Base-by-base conservation (phyloP, 2,888 invertebrate species). In the Conistra vaccinii region DNA sequence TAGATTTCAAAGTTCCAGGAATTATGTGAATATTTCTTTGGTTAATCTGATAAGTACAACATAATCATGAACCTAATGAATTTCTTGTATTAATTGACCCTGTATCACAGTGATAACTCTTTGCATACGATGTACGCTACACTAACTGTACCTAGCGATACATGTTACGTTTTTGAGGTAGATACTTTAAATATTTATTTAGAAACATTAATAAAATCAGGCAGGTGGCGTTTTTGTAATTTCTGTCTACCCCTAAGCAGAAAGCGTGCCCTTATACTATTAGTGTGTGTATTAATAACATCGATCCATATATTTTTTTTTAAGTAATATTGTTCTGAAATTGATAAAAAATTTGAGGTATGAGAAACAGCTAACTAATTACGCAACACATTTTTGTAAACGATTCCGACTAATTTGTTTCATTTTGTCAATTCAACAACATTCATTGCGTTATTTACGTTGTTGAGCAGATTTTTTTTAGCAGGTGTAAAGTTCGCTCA, bases 11-110 rank as follows among this genome's bases (percentile, higher is more conserved):
- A 55, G 7, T 53, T 58, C 35, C 26, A 51, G 61, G 32, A 67
- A 67, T 75, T 69, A 3, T 7, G 29, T 66, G 55, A 80, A 69
- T 72, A 72, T 72, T 71, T 68, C 9, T 67, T 73, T 78, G 45
- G 57, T 69, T 73, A 32, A 69, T 78, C 61, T 58, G 62, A 71
- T 75, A n/a, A n/a, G n/a, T n/a, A 70, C 17, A 42, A 39, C 14
- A 39, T 68, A 55, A 73, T 69, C n/a, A 53, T n/a, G 26, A 32
- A 53, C 17, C 17, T 66, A 51, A 60, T 73, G 57, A 63, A 76
- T 78, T 75, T 65, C 61, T 68, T 66, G 60, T 63, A 81, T 66
- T 51, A 35, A 72, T 69, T 84, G 89, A 89, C 89, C 90, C 82
- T 80, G 82, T 80, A 86, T 83, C 81, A 57, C 61, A 20, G 4